Base-by-base conservation (phyloP, 2,888 invertebrate genomes). In the Lasioglossum pauxillum region DNA sequence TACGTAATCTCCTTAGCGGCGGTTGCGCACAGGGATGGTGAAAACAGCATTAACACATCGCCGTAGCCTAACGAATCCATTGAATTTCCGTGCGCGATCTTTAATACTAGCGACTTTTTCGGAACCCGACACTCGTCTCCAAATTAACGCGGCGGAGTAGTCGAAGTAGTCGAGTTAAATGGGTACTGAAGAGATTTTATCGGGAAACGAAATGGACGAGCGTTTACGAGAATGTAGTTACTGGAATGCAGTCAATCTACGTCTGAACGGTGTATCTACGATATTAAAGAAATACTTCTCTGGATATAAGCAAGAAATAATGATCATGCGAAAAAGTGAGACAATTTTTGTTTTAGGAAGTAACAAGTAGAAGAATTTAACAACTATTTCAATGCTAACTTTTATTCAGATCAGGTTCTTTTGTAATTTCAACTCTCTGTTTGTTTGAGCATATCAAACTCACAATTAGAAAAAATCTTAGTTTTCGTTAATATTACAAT, bases 1-100 rank as follows among this genome's bases (percentile, higher is more conserved):
- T 69, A 79, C 71, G 75, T 87, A 87, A 87, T 84, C 87, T 87
- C 76, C 87, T 87, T 84, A 87, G 77, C 53, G 74, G 67, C 41
- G 64, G 60, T 16, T 60, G 69, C 83, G 74, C 78, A n/a, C 60
- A 23, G 19, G 76, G 41, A 16, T 41, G 53, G 49, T 60, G 75
- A 46, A 75, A 75, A 75, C 75, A 60, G 38, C 79, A 75, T 87
- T 84, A 87, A 87, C 84, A 82, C 79, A 76, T 84, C 76, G 79
- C 80, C 57, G 67, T 16, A 31, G 8, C 60, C 60, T 75, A 86
- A 87, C 83, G 86, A 86, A 83, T 86, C 78, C 75, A 64, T 57
- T 78, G 73, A 64, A 83, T 74, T 69, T 71, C 44, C 67, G 69
- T 73, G 76, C 78, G 38, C 81, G 41, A 72, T 83, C 69, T 27